Base-by-base conservation (phyloP, 2,797 vertebrate genomes). In the Typhlichthys subterraneus region DNA sequence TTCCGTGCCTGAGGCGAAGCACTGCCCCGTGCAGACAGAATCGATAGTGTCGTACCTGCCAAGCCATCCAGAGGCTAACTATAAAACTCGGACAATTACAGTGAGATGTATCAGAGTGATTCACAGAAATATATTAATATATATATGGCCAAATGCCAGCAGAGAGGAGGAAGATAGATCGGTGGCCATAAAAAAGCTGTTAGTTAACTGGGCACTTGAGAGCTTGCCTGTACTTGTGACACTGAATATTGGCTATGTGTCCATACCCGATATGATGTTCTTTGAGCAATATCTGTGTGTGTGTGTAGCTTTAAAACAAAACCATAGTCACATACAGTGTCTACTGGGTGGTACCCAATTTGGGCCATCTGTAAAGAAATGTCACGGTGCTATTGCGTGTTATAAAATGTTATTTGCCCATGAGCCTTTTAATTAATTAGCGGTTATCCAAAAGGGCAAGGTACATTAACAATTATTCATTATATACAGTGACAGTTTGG, bases 61-160 rank as follows among this genome's bases (percentile, higher is more conserved):
- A 72, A 75, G 74, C 68, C 75, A 77, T 76, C 75, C 33, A 50
- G 57, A 61, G 59, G 63, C 72, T 72, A 72, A 82, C 84, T 80
- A 86, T 82, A 80, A 81, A 85, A 84, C 76, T 49, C 46, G 65
- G 65, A 77, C 80, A 84, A 85, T 87, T 87, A 85, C 65, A 69
- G 55, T 4, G 60, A 78, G 79, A 85, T 70, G 45, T 57, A 81
- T 71, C 73, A 17, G 68, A 83, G 76, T 59, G 63, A 77, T 72
- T 76, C 72, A 70, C 77, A 76, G 68, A 81, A 71, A 82, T 78
- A 84, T 80, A 70, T 85, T 74, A 53, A 19, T 19, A 19, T 19
- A 19, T 79, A 79, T 79, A 71, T 78, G 70, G 73, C 69, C 29
- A 8, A 53, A 63, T 3, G 60, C 69, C 79, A 74, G 68, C 42